These are phyloP conservation scores for Cydia pomonella DNA, from an alignment of 1,140 invertebrate species.

Conservation along the genomic window DNA sequence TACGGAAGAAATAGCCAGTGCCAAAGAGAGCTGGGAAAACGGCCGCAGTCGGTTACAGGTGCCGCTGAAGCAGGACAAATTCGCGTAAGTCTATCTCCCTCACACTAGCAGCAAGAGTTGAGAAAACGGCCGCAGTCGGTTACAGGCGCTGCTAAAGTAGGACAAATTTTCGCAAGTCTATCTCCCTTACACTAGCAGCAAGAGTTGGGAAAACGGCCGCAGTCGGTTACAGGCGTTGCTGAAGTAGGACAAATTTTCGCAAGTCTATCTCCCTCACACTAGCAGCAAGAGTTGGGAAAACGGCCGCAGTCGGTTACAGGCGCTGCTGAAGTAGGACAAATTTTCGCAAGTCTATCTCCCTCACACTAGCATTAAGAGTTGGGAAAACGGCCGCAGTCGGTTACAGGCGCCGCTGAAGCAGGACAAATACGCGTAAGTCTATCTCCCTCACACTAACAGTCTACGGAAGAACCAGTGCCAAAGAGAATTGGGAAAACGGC, in stretches of 20 bases:
- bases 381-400: slow-evolving; percentile 74
- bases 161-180: slow-evolving; percentile 75
- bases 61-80: slow-evolving; percentile 67
- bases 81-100: slow-evolving; percentile 70
- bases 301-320: slow-evolving; percentile 67
- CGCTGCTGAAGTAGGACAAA: no score
- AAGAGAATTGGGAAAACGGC: slow-evolving; percentile 81
- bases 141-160: slow-evolving; percentile 71
- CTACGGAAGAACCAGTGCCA: slow-evolving; percentile 74
- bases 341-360: slow-evolving; percentile 47
- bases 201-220: slow-evolving; percentile 82
- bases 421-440: no score
- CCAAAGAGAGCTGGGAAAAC: slow-evolving; percentile 82
- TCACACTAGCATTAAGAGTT: slow-evolving; percentile 75
- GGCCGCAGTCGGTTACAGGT: slow-evolving; percentile 69
- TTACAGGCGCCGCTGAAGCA: slow-evolving; percentile 75
- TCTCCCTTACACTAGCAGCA: slow-evolving; percentile 31
- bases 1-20: slow-evolving; percentile 75
- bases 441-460: not conserved
- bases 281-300: slow-evolving; percentile 82
- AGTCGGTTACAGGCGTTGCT: slow-evolving; percentile 69
- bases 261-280: slow-evolving; percentile 49
- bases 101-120: slow-evolving; percentile 69
- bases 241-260: slow-evolving; percentile 74
- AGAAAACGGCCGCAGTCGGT: slow-evolving; percentile 67